Conservation (phyloP, 1,140 invertebrate genomes). For the Pachyrhynchus sulphureomaculatus region DNA sequence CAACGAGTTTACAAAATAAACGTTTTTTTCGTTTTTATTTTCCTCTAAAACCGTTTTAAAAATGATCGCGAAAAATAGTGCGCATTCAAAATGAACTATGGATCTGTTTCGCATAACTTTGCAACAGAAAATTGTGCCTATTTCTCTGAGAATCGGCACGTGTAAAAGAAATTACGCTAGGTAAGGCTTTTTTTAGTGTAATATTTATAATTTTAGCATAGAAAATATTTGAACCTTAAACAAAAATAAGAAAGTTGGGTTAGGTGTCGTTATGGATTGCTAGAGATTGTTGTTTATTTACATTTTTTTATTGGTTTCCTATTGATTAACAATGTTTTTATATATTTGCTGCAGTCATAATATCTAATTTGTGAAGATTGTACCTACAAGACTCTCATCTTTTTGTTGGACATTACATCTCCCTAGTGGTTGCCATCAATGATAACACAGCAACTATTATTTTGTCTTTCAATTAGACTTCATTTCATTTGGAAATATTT, state of each 20-base stretch:
- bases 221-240: neutral
- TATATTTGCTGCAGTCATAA: too few relatives aligned
- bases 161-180: constrained; percentile 32
- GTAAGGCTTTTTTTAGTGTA: constrained; percentile 10
- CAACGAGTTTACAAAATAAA: neutral
- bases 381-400: too few relatives aligned
- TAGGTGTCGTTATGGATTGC: neutral
- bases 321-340: too few relatives aligned
- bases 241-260: neutral
- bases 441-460: too few relatives aligned
- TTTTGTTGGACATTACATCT: too few relatives aligned
- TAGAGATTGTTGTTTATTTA: too few relatives aligned
- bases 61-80: constrained; percentile 25
- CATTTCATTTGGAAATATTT: too few relatives aligned
- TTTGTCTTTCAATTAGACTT: too few relatives aligned
- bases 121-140: constrained; percentile 27
- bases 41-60: neutral
- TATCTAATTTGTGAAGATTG: too few relatives aligned
- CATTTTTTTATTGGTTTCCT: too few relatives aligned
- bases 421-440: too few relatives aligned
- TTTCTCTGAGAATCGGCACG: constrained; percentile 28
- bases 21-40: neutral
- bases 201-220: neutral
- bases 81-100: constrained; percentile 39
- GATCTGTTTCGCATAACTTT: constrained; percentile 33